Evolutionary conservation across 2,797 vertebrate species (phyloP).

Genomic region (Pangasius djambal): DNA sequence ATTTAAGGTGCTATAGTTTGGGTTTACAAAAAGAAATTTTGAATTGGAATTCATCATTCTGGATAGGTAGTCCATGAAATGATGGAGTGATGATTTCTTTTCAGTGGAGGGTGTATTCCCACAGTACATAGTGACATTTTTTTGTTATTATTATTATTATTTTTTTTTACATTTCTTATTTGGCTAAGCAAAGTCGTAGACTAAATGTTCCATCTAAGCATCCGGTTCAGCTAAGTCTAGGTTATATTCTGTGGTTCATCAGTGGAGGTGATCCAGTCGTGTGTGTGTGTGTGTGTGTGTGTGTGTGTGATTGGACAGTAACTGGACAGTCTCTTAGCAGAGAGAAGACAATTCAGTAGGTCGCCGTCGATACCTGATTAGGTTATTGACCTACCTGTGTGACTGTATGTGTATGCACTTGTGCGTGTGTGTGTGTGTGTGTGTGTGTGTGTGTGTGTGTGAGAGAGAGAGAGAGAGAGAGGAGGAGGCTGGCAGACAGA

Average conservation of each 20-base stretch:
- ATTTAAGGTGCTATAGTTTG: not conserved
- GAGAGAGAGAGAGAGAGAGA: not conserved
- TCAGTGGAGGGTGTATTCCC: not conserved
- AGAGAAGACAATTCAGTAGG: slow-evolving; percentile 65
- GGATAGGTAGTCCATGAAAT: not conserved
- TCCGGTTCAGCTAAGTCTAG: not conserved
- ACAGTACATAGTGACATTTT: slow-evolving; percentile 1
- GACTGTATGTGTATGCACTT: slow-evolving; percentile 44
- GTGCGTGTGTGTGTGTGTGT: slow-evolving; percentile 55
- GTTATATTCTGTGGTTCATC: too few species aligned
- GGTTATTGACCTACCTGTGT: slow-evolving; percentile 77
- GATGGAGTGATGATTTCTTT: not conserved
- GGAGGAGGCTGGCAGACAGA: slow-evolving; percentile 56
- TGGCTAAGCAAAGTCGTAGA: not conserved
- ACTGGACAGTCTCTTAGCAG: slow-evolving; percentile 49
- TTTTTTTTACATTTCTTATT: not conserved
- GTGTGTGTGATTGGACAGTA: slow-evolving; percentile 51
- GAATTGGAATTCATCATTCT: not conserved
- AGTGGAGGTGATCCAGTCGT: not conserved
- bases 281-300: slow-evolving; percentile 26
- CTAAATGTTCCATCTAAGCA: too few species aligned
- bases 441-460: slow-evolving; percentile 35
- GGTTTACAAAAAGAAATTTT: not conserved
- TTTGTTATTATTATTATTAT: slow-evolving; percentile 12
- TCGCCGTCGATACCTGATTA: slow-evolving; percentile 81